phyloP scores from a whole-genome alignment of 2,113 vertebrate genomes.

The Crotalus helleri region DNA sequence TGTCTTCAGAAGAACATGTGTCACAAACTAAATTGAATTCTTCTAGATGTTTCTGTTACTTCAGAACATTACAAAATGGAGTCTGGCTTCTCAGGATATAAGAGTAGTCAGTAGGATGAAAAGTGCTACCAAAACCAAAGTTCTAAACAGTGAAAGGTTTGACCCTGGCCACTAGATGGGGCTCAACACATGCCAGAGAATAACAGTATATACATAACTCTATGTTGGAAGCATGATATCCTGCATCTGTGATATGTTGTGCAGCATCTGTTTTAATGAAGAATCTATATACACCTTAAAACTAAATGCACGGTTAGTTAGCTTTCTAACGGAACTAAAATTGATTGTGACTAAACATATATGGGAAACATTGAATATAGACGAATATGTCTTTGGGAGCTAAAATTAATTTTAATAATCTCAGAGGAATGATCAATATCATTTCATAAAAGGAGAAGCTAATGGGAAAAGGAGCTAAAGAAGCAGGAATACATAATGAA shows the following conservation, averaged over 20 bases:
- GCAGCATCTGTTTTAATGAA: background rate
- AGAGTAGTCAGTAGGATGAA: background rate
- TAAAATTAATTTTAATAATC: background rate
- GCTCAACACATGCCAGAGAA: background rate
- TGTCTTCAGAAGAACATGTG: background rate
- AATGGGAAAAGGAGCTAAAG: background rate
- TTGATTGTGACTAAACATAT: background rate
- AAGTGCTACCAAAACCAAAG: background rate
- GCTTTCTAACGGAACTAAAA: background rate
- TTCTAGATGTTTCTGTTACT: background rate
- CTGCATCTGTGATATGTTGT: background rate
- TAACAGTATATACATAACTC: background rate
- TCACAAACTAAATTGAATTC: background rate
- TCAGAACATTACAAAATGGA: background rate
- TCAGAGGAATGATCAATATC: background rate
- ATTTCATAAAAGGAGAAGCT: background rate
- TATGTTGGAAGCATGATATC: background rate
- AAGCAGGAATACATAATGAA: background rate
- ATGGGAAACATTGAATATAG: background rate
- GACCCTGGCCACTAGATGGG: background rate
- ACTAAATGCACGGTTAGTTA: background rate
- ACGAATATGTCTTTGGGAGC: background rate
- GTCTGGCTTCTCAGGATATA: background rate
- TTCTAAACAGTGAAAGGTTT: background rate
- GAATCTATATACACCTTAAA: background rate